A percentile compares a stretch with the other conserved stretches of the same genome.
Evolutionary conservation across 1,140 invertebrate species (phyloP).

Genomic region (Lordiphosa clarofinis): DNA sequence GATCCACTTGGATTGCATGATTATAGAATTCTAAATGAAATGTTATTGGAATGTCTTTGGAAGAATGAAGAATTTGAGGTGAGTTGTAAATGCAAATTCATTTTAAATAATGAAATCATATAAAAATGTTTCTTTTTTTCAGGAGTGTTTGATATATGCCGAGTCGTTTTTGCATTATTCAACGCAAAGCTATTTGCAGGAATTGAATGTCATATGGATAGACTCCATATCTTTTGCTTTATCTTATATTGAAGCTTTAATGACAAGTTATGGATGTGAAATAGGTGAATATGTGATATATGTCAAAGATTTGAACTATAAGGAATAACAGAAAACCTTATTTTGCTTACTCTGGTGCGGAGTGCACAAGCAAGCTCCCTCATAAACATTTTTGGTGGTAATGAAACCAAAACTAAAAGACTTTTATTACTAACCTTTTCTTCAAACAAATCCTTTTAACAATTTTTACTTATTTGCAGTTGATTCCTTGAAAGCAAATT

Average conservation of each 20-base stretch:
- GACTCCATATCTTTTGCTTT: slow-evolving; percentile 3
- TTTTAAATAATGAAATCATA: no score
- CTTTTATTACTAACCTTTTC: no score
- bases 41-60: slow-evolving; percentile 7
- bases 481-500: neutral
- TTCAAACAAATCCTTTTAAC: no score
- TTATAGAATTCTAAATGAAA: neutral
- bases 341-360: no score
- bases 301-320: no score
- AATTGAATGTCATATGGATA: slow-evolving; percentile 7
- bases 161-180: slow-evolving; percentile 6
- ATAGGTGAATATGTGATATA: neutral
- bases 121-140: no score
- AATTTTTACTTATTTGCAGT: slow-evolving; percentile 4
- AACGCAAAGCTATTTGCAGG: slow-evolving; percentile 1
- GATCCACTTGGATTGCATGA: neutral
- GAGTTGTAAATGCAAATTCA: neutral
- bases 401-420: no score
- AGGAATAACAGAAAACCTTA: no score
- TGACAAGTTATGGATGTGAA: neutral
- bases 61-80: neutral
- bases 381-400: no score
- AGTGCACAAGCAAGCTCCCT: no score
- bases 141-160: slow-evolving; percentile 1
- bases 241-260: slow-evolving; percentile 1